These are phyloP conservation scores for Acrocephalus kingi DNA, from an alignment of 2,113 vertebrate genomes.

Conservation along the genomic window DNA sequence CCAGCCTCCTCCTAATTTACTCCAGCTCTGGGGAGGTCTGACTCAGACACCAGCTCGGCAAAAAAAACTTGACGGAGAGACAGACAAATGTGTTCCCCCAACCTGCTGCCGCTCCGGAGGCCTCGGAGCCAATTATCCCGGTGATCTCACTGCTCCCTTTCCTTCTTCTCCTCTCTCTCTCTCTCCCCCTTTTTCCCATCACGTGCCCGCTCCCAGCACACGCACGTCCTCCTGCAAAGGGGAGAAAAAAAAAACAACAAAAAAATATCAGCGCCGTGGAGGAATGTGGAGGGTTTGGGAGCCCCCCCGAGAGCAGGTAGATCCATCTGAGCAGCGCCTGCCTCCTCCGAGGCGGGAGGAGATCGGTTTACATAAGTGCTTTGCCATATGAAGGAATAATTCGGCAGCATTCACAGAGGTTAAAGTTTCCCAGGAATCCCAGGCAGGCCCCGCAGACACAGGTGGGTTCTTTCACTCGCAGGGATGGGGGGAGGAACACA, in stretches of 20 bases:
- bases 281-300: constrained; percentile 6
- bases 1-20: background rate
- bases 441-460: constrained; percentile 80
- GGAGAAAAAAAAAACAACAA: background rate
- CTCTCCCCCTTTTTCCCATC: constrained; percentile 5
- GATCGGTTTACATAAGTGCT: constrained; percentile 89
- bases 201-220: background rate
- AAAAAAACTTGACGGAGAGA: background rate
- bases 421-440: constrained; percentile 89
- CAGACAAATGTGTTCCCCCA: background rate
- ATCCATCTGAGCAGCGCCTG: constrained; percentile 74
- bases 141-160: constrained; percentile 7
- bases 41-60: background rate
- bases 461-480: constrained; percentile 92
- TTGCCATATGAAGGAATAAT: constrained; percentile 92
- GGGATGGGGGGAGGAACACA: constrained; percentile 77
- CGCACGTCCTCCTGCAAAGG: background rate
- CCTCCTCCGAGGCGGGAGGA: constrained; percentile 54
- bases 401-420: constrained; percentile 91
- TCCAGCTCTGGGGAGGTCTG: constrained; percentile 48
- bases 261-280: background rate
- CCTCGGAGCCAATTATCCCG: background rate
- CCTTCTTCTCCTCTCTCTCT: constrained; percentile 7
- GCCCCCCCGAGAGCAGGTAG: constrained; percentile 75
- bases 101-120: constrained; percentile 39